phyloP scores from a whole-genome alignment of 2,888 invertebrate species.

The Limnephilus rhombicus region DNA sequence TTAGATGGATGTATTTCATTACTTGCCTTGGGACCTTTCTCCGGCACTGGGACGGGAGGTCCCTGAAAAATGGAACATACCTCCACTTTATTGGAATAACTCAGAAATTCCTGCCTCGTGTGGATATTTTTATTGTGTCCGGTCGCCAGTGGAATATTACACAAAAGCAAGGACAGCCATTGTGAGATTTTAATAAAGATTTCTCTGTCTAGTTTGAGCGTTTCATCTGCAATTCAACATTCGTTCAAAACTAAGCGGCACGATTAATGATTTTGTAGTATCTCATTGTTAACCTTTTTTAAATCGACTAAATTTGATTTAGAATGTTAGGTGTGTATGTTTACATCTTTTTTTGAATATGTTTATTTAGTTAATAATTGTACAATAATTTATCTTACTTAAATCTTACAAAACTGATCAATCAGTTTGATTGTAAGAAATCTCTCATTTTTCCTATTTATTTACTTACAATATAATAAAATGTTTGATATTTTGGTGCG shows the following conservation, averaged over 20 bases:
- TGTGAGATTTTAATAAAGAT: constrained; percentile 18
- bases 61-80: constrained; percentile 63
- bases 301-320: no score
- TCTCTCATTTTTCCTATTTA: no score
- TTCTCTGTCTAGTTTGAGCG: neutral
- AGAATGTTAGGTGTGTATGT: no score
- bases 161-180: neutral
- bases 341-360: no score
- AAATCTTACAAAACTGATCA: no score
- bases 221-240: neutral
- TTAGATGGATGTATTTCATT: constrained; percentile 64
- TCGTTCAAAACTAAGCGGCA: neutral
- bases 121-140: constrained; percentile 32
- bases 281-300: no score
- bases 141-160: neutral
- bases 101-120: constrained; percentile 58
- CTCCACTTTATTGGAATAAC: constrained; percentile 64
- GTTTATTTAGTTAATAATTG: no score
- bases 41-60: constrained; percentile 24
- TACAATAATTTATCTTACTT: no score
- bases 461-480: no score
- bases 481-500: no score
- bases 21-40: constrained; percentile 47
- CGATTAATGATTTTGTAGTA: neutral
- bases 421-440: no score